Percentiles rank a stretch among this genome's conserved stretches.
Conservation (phyloP, 2,888 invertebrate genomes). For the Mesorhabditis sp. region DNA sequence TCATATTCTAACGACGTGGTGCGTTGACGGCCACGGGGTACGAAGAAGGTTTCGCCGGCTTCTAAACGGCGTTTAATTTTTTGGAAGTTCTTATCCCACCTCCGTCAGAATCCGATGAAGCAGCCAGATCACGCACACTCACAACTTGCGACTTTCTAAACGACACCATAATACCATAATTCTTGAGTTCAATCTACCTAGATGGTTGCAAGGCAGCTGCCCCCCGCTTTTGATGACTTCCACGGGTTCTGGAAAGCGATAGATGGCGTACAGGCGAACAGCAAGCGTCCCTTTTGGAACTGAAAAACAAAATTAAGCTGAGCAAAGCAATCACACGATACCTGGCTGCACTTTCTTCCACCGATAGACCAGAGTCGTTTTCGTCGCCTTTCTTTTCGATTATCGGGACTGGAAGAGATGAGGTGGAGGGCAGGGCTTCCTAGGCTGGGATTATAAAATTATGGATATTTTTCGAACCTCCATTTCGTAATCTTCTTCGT, state of each 20-base stretch:
- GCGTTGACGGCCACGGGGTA: not conserved
- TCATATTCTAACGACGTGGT: not conserved
- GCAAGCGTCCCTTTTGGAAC: slow-evolving; percentile 42
- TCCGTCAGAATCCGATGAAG: not conserved
- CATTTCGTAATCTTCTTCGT: not conserved
- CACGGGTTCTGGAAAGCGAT: slow-evolving; percentile 7
- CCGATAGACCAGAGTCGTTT: slow-evolving; percentile 31
- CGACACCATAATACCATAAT: not conserved
- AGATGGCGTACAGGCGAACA: slow-evolving; percentile 48
- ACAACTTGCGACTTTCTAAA: not conserved
- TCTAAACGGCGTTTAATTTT: not conserved
- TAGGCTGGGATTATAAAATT: not conserved
- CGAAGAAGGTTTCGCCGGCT: not conserved
- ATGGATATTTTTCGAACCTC: not conserved
- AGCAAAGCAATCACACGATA: slow-evolving; percentile 7
- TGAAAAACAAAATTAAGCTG: slow-evolving; percentile 9
- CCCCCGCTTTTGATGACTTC: not conserved
- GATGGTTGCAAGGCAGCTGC: not conserved
- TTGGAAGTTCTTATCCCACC: not conserved
- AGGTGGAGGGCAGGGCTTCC: slow-evolving; percentile 9
- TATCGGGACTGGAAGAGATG: slow-evolving; percentile 5
- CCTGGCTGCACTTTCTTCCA: slow-evolving; percentile 15
- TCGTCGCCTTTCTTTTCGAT: slow-evolving; percentile 14
- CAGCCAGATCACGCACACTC: not conserved
- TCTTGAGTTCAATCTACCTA: not conserved